These are phyloP conservation scores for Valencia hispanica DNA, from an alignment of 2,797 vertebrate species.

Conservation along the genomic window DNA sequence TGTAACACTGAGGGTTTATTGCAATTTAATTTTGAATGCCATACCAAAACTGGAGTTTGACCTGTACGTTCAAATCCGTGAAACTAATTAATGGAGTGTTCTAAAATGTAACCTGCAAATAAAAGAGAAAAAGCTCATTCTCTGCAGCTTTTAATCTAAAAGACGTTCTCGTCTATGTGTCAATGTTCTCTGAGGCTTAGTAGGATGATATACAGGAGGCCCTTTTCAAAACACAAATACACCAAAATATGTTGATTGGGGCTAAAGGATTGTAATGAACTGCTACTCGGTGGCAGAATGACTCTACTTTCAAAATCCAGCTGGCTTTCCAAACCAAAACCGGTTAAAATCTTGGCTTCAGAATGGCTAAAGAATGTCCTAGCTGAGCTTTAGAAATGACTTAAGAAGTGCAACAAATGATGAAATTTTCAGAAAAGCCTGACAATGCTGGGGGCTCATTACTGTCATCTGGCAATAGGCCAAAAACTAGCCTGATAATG, in stretches of 20 bases:
- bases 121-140: not conserved
- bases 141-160: not conserved
- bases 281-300: not conserved
- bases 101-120: not conserved
- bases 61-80: too few species aligned
- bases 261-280: not conserved
- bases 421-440: constrained; percentile 38
- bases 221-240: not conserved
- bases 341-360: constrained; percentile 29
- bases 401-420: constrained; percentile 22
- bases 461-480: constrained; percentile 23
- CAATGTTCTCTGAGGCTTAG: not conserved
- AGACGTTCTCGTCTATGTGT: not conserved
- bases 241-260: not conserved
- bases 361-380: constrained; percentile 30
- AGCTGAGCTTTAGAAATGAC: constrained; percentile 44
- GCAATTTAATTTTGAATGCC: too few species aligned
- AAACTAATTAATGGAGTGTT: too few species aligned
- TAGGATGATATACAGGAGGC: not conserved
- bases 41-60: too few species aligned
- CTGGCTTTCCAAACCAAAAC: constrained; percentile 20
- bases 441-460: constrained; percentile 20
- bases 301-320: not conserved
- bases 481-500: constrained; percentile 22
- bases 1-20: too few species aligned